phyloP scores from a whole-genome alignment of 2,797 vertebrate genomes.

The Melanogrammus aeglefinus region DNA sequence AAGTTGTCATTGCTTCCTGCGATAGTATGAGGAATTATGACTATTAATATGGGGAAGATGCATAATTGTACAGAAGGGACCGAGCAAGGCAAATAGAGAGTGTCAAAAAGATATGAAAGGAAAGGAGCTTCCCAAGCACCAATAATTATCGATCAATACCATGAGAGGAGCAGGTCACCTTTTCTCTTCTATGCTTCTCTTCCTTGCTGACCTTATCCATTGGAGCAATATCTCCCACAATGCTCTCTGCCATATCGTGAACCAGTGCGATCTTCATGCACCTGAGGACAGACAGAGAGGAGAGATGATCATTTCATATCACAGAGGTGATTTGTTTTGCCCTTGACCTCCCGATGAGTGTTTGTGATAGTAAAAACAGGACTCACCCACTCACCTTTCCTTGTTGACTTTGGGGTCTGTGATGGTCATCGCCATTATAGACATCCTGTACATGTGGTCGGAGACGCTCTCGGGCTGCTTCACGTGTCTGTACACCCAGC shows the following conservation, averaged over 20 bases:
- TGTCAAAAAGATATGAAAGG: not conserved
- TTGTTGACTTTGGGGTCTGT: constrained; percentile 85
- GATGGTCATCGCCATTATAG: constrained; percentile 90
- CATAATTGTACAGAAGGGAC: not conserved
- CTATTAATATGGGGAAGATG: not conserved
- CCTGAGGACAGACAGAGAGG: constrained; percentile 60
- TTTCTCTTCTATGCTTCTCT: constrained; percentile 90
- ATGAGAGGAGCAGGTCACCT: constrained; percentile 66
- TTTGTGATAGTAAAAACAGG: not conserved
- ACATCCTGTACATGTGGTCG: constrained; percentile 99
- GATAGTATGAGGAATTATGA: not conserved
- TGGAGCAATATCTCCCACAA: constrained; percentile 96
- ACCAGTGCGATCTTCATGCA: constrained; percentile 92
- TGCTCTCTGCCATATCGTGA: constrained; percentile 98
- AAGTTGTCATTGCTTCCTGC: constrained; percentile 87
- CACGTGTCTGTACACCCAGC: constrained; percentile 92
- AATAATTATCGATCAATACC: not conserved
- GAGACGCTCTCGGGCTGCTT: constrained; percentile 90
- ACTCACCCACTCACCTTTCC: constrained; percentile 79
- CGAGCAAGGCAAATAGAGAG: not conserved
- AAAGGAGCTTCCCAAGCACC: not conserved
- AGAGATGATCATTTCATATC: not conserved
- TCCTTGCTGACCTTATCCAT: constrained; percentile 93
- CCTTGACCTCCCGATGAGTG: not conserved
- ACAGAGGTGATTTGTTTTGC: not conserved